phyloP scores from a whole-genome alignment of 1,140 invertebrate species.

The Rhyacophila brunnea region DNA sequence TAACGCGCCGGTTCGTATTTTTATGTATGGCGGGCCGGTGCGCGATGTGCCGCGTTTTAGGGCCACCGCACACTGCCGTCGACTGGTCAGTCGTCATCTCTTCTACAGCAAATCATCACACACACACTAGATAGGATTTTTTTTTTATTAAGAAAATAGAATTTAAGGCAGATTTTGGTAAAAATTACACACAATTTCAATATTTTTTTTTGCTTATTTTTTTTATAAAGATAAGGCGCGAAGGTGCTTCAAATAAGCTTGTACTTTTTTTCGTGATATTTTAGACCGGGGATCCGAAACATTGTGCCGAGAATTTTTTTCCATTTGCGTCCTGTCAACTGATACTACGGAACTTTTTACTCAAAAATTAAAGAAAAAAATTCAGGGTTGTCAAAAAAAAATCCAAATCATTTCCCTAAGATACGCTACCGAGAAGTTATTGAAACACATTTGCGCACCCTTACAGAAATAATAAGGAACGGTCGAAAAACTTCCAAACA shows the following conservation, averaged over 20 bases:
- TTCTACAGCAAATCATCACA: conserved; percentile 42
- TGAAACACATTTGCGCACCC: conserved; percentile 36
- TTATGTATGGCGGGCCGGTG: background rate
- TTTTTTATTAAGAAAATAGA: conserved; percentile 58
- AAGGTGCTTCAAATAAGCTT: conserved; percentile 72
- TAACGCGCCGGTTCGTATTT: conserved; percentile 5
- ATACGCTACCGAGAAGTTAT: conserved; percentile 24
- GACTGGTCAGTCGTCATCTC: conserved; percentile 18
- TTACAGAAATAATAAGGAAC: conserved; percentile 34
- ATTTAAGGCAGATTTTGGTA: conserved; percentile 68
- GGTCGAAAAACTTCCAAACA: conserved; percentile 32
- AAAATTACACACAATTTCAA: conserved; percentile 59
- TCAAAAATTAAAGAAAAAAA: background rate
- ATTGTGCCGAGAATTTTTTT: conserved; percentile 12
- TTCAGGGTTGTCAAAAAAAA: background rate
- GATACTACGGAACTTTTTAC: conserved; percentile 8
- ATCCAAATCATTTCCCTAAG: conserved; percentile 27
- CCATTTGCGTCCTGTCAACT: conserved; percentile 12
- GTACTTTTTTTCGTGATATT: conserved; percentile 68
- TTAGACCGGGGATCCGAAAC: conserved; percentile 36
- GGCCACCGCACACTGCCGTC: background rate
- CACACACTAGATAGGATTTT: conserved; percentile 40
- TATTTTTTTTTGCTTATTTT: conserved; percentile 44
- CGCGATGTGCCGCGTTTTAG: background rate
- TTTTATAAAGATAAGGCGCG: conserved; percentile 67